A percentile compares a stretch with the other conserved stretches of the same genome.
Evolutionary conservation across 2,797 vertebrate genomes (phyloP).

Genomic region (Yasuhikotakia modesta): DNA sequence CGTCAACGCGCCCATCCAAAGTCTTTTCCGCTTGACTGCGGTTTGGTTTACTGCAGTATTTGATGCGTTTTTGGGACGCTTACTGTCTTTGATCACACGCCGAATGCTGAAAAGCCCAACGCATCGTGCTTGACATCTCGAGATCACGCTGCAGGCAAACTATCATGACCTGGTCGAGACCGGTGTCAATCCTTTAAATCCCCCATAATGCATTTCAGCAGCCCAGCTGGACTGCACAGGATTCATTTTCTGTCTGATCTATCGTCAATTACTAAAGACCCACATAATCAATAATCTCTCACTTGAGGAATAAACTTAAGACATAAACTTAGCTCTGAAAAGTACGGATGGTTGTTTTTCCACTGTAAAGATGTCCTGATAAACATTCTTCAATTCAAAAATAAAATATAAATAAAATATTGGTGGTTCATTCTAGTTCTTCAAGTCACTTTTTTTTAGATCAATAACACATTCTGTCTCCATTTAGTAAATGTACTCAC

Average conservation of each 20-base stretch:
- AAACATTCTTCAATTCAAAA: neutral
- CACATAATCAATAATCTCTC: constrained; percentile 15
- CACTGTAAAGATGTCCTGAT: neutral
- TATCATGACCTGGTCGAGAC: constrained; percentile 1
- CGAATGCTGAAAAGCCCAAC: constrained; percentile 27
- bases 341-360: neutral
- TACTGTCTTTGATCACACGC: constrained; percentile 23
- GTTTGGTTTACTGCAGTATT: constrained; percentile 19
- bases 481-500: too few relatives aligned
- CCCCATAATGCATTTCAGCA: constrained; percentile 12
- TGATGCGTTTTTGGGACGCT: constrained; percentile 13
- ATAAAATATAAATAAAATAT: too few relatives aligned
- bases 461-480: too few relatives aligned
- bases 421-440: too few relatives aligned
- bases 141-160: neutral
- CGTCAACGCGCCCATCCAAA: constrained; percentile 26
- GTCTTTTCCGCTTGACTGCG: constrained; percentile 15
- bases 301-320: neutral
- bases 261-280: neutral
- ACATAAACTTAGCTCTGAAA: neutral
- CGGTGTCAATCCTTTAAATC: constrained; percentile 25
- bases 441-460: too few relatives aligned
- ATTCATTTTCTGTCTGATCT: constrained; percentile 14
- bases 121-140: constrained; percentile 34
- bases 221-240: neutral